Conservation (phyloP, 64 coral and sea anemone genomes). For the Dendronephthya gigantea region DNA sequence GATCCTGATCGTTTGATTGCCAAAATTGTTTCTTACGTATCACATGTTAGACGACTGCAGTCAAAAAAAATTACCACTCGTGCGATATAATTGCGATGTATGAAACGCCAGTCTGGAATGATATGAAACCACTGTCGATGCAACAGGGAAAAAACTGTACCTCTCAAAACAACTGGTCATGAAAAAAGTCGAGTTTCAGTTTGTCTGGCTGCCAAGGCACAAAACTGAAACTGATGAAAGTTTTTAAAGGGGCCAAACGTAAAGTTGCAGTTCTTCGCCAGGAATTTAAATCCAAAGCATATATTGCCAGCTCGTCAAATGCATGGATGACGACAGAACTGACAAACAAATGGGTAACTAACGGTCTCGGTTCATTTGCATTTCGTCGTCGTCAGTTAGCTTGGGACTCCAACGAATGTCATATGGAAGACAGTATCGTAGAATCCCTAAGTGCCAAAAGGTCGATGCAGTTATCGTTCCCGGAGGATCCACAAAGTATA, state of each 20-base stretch:
- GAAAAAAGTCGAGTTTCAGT: neutral
- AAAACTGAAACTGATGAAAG: too few species aligned
- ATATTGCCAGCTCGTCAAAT: too few species aligned
- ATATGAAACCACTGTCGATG: neutral
- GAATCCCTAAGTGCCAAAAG: neutral
- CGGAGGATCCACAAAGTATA: slow-evolving; percentile 1
- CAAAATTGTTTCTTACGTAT: too few species aligned
- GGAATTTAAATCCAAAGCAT: too few species aligned
- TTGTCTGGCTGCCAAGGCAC: too few species aligned
- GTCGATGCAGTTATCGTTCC: neutral
- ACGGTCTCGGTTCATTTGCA: neutral
- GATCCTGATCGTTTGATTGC: too few species aligned
- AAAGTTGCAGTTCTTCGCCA: too few species aligned
- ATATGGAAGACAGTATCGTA: neutral
- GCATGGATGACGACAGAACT: too few species aligned
- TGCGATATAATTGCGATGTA: neutral
- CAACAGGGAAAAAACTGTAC: neutral
- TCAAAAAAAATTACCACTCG: neutral
- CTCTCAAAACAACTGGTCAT: neutral
- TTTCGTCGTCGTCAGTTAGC: neutral
- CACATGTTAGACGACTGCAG: too few species aligned
- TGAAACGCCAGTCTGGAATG: neutral
- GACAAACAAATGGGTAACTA: neutral
- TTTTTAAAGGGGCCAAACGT: too few species aligned
- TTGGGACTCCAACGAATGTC: neutral